Percentiles rank a stretch among this genome's conserved stretches.
phyloP scores from a whole-genome alignment of 2,113 vertebrate species.

The Struthidea cinerea region DNA sequence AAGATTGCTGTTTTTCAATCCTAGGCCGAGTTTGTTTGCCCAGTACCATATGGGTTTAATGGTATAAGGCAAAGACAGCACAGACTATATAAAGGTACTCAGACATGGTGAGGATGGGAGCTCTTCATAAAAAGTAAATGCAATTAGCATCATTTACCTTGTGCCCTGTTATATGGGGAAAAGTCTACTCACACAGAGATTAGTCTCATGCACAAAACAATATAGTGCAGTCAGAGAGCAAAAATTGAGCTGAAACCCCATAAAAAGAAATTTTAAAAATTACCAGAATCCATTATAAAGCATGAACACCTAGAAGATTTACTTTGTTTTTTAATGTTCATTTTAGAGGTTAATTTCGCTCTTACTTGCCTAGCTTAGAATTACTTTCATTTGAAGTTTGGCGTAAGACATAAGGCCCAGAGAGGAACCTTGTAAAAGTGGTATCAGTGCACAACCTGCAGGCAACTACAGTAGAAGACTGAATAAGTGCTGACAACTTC shows the following conservation, averaged over 20 bases:
- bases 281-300: not conserved
- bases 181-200: not conserved
- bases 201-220: not conserved
- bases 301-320: not conserved
- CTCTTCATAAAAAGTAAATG: not conserved
- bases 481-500: not conserved
- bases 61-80: not conserved
- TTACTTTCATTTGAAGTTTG: not conserved
- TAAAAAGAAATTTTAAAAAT: not conserved
- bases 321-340: not conserved
- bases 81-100: not conserved
- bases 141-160: not conserved
- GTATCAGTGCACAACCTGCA: not conserved
- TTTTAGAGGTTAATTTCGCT: not conserved
- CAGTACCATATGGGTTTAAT: not conserved
- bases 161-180: not conserved
- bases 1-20: not conserved
- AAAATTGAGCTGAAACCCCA: not conserved
- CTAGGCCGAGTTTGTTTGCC: not conserved
- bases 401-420: not conserved
- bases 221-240: not conserved
- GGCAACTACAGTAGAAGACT: not conserved
- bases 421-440: not conserved
- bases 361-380: not conserved
- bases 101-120: not conserved